Evolutionary conservation across 2,888 invertebrate species (phyloP).

Genomic region (Cantharis flavilabris): DNA sequence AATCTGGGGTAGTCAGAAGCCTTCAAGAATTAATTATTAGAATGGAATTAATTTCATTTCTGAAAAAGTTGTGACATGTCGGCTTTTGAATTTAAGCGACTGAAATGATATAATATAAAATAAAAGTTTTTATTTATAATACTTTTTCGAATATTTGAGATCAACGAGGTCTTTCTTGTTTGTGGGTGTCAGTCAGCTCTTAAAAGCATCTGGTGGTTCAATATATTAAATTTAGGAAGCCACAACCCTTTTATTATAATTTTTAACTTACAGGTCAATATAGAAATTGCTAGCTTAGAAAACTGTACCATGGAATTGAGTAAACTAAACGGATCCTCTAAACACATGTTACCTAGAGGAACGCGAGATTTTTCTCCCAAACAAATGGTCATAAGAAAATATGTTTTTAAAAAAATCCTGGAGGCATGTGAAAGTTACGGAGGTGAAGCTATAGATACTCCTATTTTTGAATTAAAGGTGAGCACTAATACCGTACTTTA

Average conservation of each 20-base stretch:
- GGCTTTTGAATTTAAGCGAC: too few species aligned
- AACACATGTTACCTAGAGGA: slow-evolving; percentile 72
- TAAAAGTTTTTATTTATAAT: too few species aligned
- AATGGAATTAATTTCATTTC: too few species aligned
- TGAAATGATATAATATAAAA: too few species aligned
- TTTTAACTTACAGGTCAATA: background rate
- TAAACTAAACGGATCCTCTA: background rate
- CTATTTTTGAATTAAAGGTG: slow-evolving; percentile 96
- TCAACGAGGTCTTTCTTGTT: too few species aligned
- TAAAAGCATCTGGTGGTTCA: background rate
- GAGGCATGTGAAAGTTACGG: slow-evolving; percentile 94
- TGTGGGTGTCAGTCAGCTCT: too few species aligned
- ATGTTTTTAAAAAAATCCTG: slow-evolving; percentile 84
- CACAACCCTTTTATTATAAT: background rate
- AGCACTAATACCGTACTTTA: background rate
- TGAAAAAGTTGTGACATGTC: too few species aligned
- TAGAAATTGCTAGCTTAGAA: background rate
- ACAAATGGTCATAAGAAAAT: slow-evolving; percentile 91
- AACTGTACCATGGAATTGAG: background rate
- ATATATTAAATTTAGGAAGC: background rate
- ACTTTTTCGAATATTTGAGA: too few species aligned
- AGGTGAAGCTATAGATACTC: slow-evolving; percentile 97
- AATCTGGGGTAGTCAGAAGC: too few species aligned
- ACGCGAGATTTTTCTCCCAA: slow-evolving; percentile 94
- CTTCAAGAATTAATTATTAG: too few species aligned